Base-by-base conservation (phyloP, 2,888 invertebrate genomes). In the Melanostoma mellinum region DNA sequence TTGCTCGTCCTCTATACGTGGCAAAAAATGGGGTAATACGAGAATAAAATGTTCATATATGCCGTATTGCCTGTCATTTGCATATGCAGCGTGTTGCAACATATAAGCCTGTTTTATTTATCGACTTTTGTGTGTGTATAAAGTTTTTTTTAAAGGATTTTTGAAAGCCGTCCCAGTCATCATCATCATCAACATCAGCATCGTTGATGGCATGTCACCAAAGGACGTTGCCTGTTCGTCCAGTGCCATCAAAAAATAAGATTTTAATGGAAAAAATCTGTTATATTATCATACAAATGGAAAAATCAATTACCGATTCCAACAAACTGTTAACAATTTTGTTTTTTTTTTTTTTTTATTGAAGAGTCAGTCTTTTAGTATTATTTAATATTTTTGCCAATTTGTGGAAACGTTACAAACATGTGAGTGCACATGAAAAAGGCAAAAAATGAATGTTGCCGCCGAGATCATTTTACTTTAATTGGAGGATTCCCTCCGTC, bases 81-180 rank as follows among this genome's bases (percentile, higher is more conserved):
- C 74, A 74, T 74, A 42, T 67, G 65, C 65, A 74, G 50, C 38
- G 74, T 65, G 65, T 74, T 74, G 63, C 42, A 61, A n/a, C 36
- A 46, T 36, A n/a, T 9, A 52, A n/a, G n/a, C n/a, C 30, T 50
- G 48, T 65, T n/a, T 73, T 67, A n/a, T 56, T 74, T 40, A 10
- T 73, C 40, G 9, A 6, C 46, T 68, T 10, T 8, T 30, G 38
- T 35, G 10, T 58, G 1, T 65, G 40, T 58, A 50, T 40, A 20
- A 20, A 20, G 20, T 20, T 20, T 20, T 20, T 65, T 65, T 74
- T 65, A 73, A 74, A 50, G 65, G 55, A 74, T 67, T 67, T 74
- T 74, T 74, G 74, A 74, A 65, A 67, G 56, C 33, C 46, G n/a
- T 42, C 10, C 44, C 56, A 38, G 61, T 68, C 55, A 53, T 60